Percentiles rank a stretch among this genome's conserved stretches.
Evolutionary conservation across 2,113 vertebrate species (phyloP).

Genomic region (Cygnus atratus): DNA sequence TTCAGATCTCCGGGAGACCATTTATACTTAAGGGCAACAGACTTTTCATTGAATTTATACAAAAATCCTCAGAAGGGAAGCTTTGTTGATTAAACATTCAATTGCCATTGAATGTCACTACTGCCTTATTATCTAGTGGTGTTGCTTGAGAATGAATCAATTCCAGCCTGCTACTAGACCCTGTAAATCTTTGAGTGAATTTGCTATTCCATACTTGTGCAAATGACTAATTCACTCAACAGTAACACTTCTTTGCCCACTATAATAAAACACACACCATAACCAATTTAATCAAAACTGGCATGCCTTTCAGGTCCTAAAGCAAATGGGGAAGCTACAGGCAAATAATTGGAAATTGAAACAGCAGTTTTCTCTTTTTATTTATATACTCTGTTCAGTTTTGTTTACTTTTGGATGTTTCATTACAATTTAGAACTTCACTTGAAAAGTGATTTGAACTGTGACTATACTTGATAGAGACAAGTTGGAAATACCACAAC

Average conservation of each 20-base stretch:
- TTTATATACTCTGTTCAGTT: not conserved
- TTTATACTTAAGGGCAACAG: not conserved
- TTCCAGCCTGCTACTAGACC: not conserved
- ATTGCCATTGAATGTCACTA: not conserved
- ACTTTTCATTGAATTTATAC: not conserved
- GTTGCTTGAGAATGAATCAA: conserved; percentile 9
- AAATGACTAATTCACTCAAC: not conserved
- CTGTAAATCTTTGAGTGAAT: not conserved
- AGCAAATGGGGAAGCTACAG: not conserved
- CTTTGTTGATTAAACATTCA: conserved; percentile 33
- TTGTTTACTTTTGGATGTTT: not conserved
- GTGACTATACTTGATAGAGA: not conserved
- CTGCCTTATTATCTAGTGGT: not conserved
- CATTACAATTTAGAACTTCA: not conserved
- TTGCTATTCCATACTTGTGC: not conserved
- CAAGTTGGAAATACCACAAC: not conserved
- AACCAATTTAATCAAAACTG: not conserved
- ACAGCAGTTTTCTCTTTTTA: not conserved
- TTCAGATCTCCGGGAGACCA: not conserved
- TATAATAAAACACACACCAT: not conserved
- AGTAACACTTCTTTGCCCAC: not conserved
- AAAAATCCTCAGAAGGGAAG: not conserved
- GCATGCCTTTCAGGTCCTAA: not conserved
- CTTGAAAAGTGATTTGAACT: not conserved
- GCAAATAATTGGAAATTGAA: rapidly evolving